Base-by-base conservation (phyloP, 2,888 invertebrate species). In the Drosophila multiciliata region DNA sequence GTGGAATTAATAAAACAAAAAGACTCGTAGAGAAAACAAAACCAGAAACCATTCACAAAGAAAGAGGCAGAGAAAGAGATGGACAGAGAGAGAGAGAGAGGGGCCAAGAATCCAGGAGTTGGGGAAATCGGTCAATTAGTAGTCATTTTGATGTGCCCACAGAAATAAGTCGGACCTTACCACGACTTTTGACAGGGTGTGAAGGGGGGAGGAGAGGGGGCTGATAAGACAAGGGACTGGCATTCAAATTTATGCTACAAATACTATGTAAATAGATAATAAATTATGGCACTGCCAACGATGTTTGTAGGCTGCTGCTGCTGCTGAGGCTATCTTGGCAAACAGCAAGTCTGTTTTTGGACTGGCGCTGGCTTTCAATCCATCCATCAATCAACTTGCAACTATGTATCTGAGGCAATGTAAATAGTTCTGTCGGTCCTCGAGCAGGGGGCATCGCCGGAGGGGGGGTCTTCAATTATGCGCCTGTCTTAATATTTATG, bases 401-500 rank as follows among this genome's bases (percentile, higher is more conserved):
- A 79, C 70, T 71, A 71, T 66, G 70, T 68, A 76, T 69, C 42
- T 60, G 52, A 72, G 67, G 55, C 55, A 80, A 73, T 73, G 76
- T 76, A 74, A 82, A 78, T 85, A 87, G 80, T 82, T 80, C 42
- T 17, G 67, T 32, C 57, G 17, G n/a, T 26, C 12, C 26, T 29
- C 17, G 29, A n/a, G 45, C 11, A n/a, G 33, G 1, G 42, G n/a
- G 12, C 17, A 17, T 17, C 45, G 29, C 23, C 15, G 49, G 12
- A 69, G 64, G 52, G 70, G 57, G 57, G 68, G 67, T 72, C 85
- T 78, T 86, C 85, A 86, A 86, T 86, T 86, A 86, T 86, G 83
- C 83, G 87, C 68, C 79, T 86, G 85, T 86, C 85, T 83, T 72
- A 86, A 86, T 86, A 86, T 86, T 86, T 86, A 87, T 86, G 85